A percentile compares a stretch with the other conserved stretches of the same genome.
phyloP scores from a whole-genome alignment of 2,888 invertebrate species.

The Cyclophora punctaria region DNA sequence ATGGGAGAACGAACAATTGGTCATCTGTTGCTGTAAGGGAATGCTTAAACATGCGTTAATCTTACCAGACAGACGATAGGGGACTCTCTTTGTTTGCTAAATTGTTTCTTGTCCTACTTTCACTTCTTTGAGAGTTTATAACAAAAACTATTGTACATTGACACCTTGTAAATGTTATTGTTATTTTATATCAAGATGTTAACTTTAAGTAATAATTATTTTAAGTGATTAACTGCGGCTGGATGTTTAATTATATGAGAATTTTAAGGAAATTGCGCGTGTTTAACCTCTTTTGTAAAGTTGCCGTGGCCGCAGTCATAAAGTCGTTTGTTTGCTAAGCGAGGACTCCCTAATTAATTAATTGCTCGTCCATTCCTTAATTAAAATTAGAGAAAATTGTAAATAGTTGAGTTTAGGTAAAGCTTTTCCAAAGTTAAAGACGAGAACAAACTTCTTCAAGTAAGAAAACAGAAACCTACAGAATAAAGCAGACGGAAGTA shows the following conservation, averaged over 20 bases:
- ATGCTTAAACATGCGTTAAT: conserved; percentile 59
- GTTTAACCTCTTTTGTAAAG: too few species aligned
- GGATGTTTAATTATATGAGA: too few species aligned
- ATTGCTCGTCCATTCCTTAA: conserved; percentile 40
- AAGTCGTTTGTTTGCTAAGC: conserved; percentile 29
- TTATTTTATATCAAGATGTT: too few species aligned
- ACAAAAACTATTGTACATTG: too few species aligned
- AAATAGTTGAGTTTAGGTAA: not conserved
- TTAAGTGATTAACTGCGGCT: too few species aligned
- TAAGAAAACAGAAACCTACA: conserved; percentile 6
- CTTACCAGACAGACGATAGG: conserved; percentile 38
- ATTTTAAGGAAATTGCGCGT: too few species aligned
- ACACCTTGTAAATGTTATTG: too few species aligned
- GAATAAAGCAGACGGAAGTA: too few species aligned
- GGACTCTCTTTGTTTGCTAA: conserved; percentile 31
- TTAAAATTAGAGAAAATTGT: conserved; percentile 29
- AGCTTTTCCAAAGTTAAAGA: not conserved
- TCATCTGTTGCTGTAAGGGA: conserved; percentile 59
- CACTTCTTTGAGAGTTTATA: conserved; percentile 1
- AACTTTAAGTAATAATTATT: too few species aligned
- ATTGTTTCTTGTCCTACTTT: conserved; percentile 29
- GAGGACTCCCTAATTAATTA: conserved; percentile 40
- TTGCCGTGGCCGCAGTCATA: conserved; percentile 3
- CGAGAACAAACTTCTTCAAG: not conserved
- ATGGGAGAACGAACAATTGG: conserved; percentile 71